Percentiles rank a stretch among this genome's conserved stretches.
Evolutionary conservation across 1,140 invertebrate species (phyloP).

Genomic region (Myzus persicae): DNA sequence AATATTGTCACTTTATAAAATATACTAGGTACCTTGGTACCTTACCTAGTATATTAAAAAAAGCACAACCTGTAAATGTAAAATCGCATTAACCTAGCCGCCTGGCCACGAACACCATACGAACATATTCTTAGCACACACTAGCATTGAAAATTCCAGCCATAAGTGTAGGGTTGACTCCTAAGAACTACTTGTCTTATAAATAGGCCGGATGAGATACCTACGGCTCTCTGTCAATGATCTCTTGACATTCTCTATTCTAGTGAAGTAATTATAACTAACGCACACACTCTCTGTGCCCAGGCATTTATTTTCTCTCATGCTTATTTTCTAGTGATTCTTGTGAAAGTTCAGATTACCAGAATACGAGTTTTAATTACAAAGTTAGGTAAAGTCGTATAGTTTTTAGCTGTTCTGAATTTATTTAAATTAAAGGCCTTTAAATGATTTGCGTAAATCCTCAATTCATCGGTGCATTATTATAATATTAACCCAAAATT

Average conservation of each 20-base stretch:
- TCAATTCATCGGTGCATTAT: not conserved
- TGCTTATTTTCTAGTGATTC: not conserved
- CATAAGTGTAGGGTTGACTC: no score
- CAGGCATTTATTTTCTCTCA: not conserved
- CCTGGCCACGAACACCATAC: not conserved
- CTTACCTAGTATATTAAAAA: no score
- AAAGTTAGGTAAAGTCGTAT: not conserved
- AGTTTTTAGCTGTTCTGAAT: not conserved
- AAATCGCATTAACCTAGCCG: not conserved
- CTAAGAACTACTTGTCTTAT: not conserved
- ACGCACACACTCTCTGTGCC: not conserved
- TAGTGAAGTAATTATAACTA: not conserved
- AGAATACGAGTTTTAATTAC: not conserved
- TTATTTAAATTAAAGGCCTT: not conserved
- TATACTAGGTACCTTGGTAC: no score
- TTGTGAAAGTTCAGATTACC: not conserved
- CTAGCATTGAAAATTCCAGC: not conserved
- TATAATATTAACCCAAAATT: not conserved
- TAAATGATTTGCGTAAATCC: not conserved
- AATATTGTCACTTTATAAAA: no score
- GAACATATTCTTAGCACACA: not conserved
- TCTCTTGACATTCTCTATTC: not conserved
- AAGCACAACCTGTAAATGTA: not conserved
- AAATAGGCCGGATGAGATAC: not conserved
- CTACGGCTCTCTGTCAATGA: not conserved